Percentiles rank a stretch among this genome's conserved stretches.
These are phyloP conservation scores for Falco naumanni DNA, from an alignment of 2,797 vertebrate species.

Conservation along the genomic window DNA sequence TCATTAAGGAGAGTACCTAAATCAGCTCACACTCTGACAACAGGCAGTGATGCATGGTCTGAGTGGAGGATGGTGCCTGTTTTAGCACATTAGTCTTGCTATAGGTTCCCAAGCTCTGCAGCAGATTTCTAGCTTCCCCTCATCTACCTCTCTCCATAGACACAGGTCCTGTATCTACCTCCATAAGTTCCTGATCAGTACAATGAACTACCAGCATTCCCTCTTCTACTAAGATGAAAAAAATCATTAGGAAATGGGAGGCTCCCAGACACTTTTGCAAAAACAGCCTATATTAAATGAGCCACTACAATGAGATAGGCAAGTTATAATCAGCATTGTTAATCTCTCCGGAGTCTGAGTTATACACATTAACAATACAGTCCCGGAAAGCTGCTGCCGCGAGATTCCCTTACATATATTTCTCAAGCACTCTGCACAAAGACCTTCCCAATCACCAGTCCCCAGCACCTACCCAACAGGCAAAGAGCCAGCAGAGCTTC, in stretches of 20 bases:
- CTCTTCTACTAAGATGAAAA: not conserved
- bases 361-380: not conserved
- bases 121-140: not conserved
- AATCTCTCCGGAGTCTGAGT: not conserved
- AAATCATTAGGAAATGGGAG: not conserved
- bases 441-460: not conserved
- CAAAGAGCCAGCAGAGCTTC: too few relatives aligned
- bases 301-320: not conserved
- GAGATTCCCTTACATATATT: not conserved
- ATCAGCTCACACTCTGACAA: not conserved
- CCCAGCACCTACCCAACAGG: not conserved
- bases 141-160: not conserved
- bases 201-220: not conserved
- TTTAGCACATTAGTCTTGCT: not conserved
- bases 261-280: not conserved
- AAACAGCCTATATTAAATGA: not conserved
- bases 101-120: not conserved
- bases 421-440: not conserved
- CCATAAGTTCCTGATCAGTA: not conserved
- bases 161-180: not conserved
- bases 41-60: not conserved
- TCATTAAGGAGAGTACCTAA: not conserved
- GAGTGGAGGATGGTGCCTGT: not conserved
- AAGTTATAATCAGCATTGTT: not conserved
- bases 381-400: not conserved